These are phyloP conservation scores for Synaphobranchus kaupii DNA, from an alignment of 2,797 vertebrate species.

Conservation along the genomic window DNA sequence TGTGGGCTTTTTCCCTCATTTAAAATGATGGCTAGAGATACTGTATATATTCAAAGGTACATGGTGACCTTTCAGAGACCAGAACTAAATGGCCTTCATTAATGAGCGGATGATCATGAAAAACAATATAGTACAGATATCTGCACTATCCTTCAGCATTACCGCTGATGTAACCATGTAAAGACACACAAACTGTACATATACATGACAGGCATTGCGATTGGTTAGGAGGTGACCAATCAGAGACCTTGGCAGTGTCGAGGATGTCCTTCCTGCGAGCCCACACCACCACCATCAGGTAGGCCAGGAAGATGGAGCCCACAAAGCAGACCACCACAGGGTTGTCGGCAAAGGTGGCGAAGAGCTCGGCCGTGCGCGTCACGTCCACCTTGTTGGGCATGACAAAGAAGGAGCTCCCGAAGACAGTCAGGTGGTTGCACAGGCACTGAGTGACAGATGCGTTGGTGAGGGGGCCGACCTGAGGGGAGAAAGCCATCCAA, in stretches of 20 bases:
- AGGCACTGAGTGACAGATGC: slow-evolving; percentile 82
- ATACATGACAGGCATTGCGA: neutral
- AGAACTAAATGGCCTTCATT: too few relatives aligned
- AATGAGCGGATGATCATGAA: too few relatives aligned
- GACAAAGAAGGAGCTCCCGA: slow-evolving; percentile 91
- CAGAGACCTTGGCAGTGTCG: slow-evolving; percentile 83
- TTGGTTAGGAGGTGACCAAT: neutral
- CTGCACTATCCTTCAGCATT: neutral
- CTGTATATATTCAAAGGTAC: too few relatives aligned
- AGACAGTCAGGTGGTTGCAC: slow-evolving; percentile 92
- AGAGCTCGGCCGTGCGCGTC: slow-evolving; percentile 82
- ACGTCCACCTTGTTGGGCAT: slow-evolving; percentile 86
- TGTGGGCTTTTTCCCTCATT: too few relatives aligned
- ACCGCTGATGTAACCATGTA: neutral
- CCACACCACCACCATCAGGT: slow-evolving; percentile 84
- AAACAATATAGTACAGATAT: too few relatives aligned
- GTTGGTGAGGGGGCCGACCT: slow-evolving; percentile 88
- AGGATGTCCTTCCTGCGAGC: slow-evolving; percentile 87
- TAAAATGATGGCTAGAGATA: too few relatives aligned
- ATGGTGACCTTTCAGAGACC: too few relatives aligned
- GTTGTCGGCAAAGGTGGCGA: slow-evolving; percentile 87
- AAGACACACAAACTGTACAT: neutral
- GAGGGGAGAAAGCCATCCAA: slow-evolving; percentile 25
- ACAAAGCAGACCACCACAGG: slow-evolving; percentile 91
- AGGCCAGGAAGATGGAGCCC: slow-evolving; percentile 80